Percentiles rank a stretch among this genome's conserved stretches.
Evolutionary conservation across 2,888 invertebrate genomes (phyloP).

Genomic region (Nipponacmea schrenckii): DNA sequence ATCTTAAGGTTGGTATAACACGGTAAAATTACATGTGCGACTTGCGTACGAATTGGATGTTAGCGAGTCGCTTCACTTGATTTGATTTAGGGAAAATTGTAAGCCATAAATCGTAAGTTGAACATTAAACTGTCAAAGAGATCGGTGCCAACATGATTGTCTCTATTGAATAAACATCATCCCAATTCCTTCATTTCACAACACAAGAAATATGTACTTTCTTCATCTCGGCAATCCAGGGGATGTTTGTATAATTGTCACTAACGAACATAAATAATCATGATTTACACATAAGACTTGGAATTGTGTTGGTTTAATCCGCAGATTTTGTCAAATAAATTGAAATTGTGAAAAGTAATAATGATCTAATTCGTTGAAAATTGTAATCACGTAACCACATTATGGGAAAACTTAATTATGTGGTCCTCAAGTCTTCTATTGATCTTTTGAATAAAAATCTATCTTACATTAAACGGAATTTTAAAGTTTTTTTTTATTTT

Average conservation of each 20-base stretch:
- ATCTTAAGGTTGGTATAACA: not conserved
- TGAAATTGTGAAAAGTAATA: constrained; percentile 7
- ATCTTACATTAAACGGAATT: not conserved
- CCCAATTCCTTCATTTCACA: constrained; percentile 16
- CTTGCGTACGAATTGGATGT: constrained; percentile 5
- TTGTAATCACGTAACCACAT: constrained; percentile 4
- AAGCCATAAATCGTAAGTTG: constrained; percentile 16
- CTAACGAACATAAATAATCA: constrained; percentile 4
- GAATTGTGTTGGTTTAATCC: constrained; percentile 4
- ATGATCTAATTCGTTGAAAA: constrained; percentile 4
- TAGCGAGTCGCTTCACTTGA: not conserved
- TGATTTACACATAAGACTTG: constrained; percentile 2
- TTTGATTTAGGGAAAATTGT: constrained; percentile 23
- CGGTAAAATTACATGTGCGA: constrained; percentile 7
- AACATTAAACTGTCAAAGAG: constrained; percentile 22
- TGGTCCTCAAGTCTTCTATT: not conserved
- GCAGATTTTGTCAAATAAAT: constrained; percentile 6
- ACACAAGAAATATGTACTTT: constrained; percentile 12
- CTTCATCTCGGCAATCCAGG: not conserved
- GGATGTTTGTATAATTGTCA: not conserved
- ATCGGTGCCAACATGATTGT: constrained; percentile 21
- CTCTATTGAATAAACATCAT: constrained; percentile 24
- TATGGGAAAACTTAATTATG: constrained; percentile 6
- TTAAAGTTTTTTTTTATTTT: too few species aligned
- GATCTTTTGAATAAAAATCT: not conserved